Evolutionary conservation across 1,140 invertebrate species (phyloP).

Genomic region (Drosophila leontia): DNA sequence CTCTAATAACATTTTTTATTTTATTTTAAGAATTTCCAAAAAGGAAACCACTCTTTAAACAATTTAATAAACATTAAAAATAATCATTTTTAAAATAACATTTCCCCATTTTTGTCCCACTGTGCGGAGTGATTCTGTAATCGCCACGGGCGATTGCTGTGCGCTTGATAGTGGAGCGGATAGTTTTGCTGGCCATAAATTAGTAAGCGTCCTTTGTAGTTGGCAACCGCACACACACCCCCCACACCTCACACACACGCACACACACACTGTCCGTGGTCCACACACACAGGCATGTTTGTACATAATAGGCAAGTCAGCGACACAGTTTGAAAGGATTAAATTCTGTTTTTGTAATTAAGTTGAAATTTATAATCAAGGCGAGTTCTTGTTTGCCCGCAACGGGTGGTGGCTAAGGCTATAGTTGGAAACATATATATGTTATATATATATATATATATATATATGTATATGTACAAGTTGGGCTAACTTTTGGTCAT

Average conservation of each 20-base stretch:
- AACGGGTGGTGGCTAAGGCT: conserved; percentile 13
- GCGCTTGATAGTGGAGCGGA: conserved; percentile 55
- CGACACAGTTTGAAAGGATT: conserved; percentile 81
- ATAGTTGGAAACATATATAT: conserved; percentile 8
- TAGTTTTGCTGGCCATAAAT: conserved; percentile 80
- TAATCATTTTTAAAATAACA: not conserved
- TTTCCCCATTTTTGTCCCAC: conserved; percentile 29
- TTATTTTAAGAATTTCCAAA: no score
- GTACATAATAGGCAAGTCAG: conserved; percentile 39
- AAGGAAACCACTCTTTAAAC: no score
- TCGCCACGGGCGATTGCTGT: conserved; percentile 25
- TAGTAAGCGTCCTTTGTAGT: conserved; percentile 59
- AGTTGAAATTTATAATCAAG: conserved; percentile 84
- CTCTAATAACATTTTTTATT: no score
- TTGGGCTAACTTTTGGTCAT: conserved; percentile 41
- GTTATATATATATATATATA: not conserved
- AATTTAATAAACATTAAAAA: not conserved
- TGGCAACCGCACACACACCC: conserved; percentile 37
- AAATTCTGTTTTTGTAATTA: conserved; percentile 83
- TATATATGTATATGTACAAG: not conserved
- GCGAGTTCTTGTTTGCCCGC: conserved; percentile 51
- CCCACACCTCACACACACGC: not conserved
- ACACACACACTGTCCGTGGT: conserved; percentile 3
- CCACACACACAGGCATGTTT: not conserved
- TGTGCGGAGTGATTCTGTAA: conserved; percentile 28